Base-by-base conservation (phyloP, 1,140 invertebrate genomes). In the Drosophila pallidifrons region DNA sequence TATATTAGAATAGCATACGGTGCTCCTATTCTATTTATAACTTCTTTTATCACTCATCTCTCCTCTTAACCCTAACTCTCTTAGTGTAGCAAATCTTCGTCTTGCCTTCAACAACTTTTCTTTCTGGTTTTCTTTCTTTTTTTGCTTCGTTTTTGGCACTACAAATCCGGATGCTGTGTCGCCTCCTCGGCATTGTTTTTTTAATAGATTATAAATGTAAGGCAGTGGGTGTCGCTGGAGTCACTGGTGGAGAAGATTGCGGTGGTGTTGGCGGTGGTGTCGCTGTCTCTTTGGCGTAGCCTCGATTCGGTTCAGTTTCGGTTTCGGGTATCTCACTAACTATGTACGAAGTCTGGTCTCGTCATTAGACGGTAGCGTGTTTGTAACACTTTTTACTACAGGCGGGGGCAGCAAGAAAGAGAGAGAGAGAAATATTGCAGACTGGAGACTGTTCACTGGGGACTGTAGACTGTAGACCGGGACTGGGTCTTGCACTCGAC, bases 201-300 rank as follows among this genome's bases (percentile, higher is more conserved):
- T 78, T 81, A 88, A 89, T 89, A 89, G 85, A 81, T 89, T 89
- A 81, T 79, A 81, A 89, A 89, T 89, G 85, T 89, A 89, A 89
- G 85, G 75, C 85, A 89, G 85, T 89, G 85, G 85, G 85, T 89
- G 85, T 89, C 77, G 76, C 11, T 57, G 25, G n/a, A 38, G 64
- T 11, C 41, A 57, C 3, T 61, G 60, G 4, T 30, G 52, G 1
- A 35, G 45, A 10, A 35, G 52, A 10, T 55, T 30, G 20, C 55
- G 68, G 28, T 55, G 28, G 35, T 28, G 63, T 63, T 16, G 41
- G 20, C 30, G 63, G 5, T 25, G 32, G 8, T 25, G 32, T 65
- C 63, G 13, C 15, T 52, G 10, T 30, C 47, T 35, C 30, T 41
- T 69, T 32, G 30, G 7, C 46, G 45, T 11, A 15, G 15, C 47